phyloP scores from a whole-genome alignment of 2,797 vertebrate genomes.

The Ibycter americanus region DNA sequence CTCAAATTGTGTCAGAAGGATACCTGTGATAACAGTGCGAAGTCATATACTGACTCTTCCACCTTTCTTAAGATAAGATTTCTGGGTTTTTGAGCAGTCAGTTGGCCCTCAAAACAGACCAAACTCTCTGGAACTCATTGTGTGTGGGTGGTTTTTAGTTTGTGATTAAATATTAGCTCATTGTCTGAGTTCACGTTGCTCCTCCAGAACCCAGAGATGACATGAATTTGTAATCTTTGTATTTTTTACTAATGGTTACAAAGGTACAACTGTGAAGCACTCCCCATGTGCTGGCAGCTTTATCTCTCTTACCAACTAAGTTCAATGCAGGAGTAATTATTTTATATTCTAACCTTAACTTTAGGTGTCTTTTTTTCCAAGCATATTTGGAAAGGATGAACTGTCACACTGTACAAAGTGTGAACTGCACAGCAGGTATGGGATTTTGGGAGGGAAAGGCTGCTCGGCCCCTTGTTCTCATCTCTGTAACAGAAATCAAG shows the following conservation, averaged over 20 bases:
- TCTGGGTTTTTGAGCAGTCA: background rate
- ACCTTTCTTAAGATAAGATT: background rate
- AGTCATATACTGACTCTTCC: background rate
- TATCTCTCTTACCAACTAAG: background rate
- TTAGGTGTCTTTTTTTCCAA: background rate
- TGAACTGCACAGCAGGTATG: background rate
- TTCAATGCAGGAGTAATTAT: background rate
- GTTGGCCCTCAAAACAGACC: background rate
- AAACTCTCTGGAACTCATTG: background rate
- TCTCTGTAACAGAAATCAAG: background rate
- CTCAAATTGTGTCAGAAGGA: background rate
- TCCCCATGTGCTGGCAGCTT: background rate
- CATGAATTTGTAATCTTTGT: background rate
- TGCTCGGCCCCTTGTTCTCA: background rate
- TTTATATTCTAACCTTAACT: background rate
- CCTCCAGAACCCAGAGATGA: background rate
- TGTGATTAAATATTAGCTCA: background rate
- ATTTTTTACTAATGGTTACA: background rate
- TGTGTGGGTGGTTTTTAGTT: accelerated
- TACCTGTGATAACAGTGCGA: background rate
- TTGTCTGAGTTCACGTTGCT: background rate
- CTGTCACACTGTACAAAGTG: background rate
- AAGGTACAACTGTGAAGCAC: background rate
- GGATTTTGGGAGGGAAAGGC: background rate
- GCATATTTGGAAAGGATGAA: background rate